These are phyloP conservation scores for Coluber constrictor DNA, from an alignment of 2,797 vertebrate genomes.

Conservation along the genomic window DNA sequence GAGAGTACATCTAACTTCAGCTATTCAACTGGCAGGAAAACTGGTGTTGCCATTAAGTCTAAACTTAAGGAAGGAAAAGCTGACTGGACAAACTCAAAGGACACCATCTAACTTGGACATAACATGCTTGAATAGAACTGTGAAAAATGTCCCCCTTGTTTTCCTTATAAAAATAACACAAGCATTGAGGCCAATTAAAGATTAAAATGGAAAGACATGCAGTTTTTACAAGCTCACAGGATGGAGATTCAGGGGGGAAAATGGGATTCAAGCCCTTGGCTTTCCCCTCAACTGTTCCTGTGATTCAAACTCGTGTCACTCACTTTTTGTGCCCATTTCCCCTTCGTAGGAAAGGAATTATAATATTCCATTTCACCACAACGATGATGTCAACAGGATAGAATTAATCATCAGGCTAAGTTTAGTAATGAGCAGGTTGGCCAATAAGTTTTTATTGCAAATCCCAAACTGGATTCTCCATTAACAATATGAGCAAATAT, in stretches of 20 bases:
- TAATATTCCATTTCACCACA: not conserved
- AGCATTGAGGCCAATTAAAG: conserved; percentile 11
- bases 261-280: not conserved
- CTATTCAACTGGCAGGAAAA: conserved; percentile 30
- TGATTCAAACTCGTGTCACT: not conserved
- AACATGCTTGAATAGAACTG: conserved; percentile 28
- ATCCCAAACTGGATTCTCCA: not conserved
- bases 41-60: not conserved
- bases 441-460: not conserved
- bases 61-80: conserved; percentile 36
- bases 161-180: conserved; percentile 15
- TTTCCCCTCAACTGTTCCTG: not conserved
- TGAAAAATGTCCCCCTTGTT: conserved; percentile 21
- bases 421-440: not conserved
- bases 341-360: not conserved
- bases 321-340: not conserved
- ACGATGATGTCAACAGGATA: not conserved
- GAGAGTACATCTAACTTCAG: conserved; percentile 9
- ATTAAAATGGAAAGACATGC: conserved; percentile 17
- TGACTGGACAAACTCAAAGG: conserved; percentile 21
- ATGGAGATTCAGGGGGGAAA: not conserved
- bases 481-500: not conserved
- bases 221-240: not conserved
- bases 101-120: conserved; percentile 12
- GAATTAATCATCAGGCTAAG: not conserved